Base-by-base conservation (phyloP, 2,797 vertebrate species). In the Morus bassanus region DNA sequence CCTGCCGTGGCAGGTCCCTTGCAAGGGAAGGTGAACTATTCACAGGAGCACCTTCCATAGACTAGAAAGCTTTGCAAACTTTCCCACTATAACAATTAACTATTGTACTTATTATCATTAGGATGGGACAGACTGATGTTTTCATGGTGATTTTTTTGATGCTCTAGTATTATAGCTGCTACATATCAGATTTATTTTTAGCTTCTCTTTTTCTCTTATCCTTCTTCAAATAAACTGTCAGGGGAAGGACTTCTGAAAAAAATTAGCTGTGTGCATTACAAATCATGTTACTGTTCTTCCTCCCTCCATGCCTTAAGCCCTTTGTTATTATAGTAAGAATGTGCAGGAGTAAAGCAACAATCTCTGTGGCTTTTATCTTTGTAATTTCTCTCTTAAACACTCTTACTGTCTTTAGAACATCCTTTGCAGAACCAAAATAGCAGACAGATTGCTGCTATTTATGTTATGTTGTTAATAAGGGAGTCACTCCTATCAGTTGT, bases 351-450 rank as follows among this genome's bases (percentile, higher is more conserved):
- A 82, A 77, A 86, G 25, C 25, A 70, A 28, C 65, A 28, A 74
- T 89, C 86, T 92, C 85, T 69, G 50, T 57, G 74, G 75, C 70
- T 80, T 95, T 96, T 93, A 90, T 76, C 83, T 91, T 61, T 64
- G 53, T 83, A 61, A 92, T 91, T 91, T 77, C 83, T 89, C 80
- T 89, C 70, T 91, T 82, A 87, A 93, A 74, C 64, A 67, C 28
- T 50, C 88, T 93, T 85, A 27, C 39, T 88, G 60, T 60, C 72
- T 92, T 94, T 64, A 64, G 88, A 95, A 78, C 60, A 83, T 60
- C 65, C 61, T 85, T 74, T 91, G 54, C 61, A 81, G 86, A 85
- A 67, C 48, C 27, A 72, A 92, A 96, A 89, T 65, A 86, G 87
- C 63, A 93, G 72, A 23, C 30, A 76, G 78, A 84, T 80, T 68